These are phyloP conservation scores for Uloborus plumipes DNA, from an alignment of 2,888 invertebrate genomes.

Conservation along the genomic window DNA sequence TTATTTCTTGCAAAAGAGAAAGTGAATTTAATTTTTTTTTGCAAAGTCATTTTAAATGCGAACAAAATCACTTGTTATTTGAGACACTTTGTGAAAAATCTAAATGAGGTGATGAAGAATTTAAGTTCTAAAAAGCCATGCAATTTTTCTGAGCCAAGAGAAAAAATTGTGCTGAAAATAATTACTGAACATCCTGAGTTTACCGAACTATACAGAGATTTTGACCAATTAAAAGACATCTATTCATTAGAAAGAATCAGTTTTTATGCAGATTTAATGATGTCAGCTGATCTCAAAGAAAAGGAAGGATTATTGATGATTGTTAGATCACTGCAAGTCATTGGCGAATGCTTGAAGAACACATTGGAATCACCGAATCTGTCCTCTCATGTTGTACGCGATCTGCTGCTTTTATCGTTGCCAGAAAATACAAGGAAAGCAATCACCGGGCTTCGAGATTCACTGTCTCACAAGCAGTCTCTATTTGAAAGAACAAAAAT, in stretches of 20 bases:
- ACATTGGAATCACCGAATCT: conserved; percentile 23
- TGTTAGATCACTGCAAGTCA: conserved; percentile 22
- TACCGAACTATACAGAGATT: conserved; percentile 19
- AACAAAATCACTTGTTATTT: conserved; percentile 4
- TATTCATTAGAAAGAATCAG: conserved; percentile 23
- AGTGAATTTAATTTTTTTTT: conserved; percentile 2
- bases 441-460: conserved; percentile 11
- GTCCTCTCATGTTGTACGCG: not conserved
- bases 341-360: conserved; percentile 27
- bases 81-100: conserved; percentile 1
- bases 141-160: not conserved
- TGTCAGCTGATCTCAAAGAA: not conserved
- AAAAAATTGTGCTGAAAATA: not conserved
- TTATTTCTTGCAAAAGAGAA: not conserved
- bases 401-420: conserved; percentile 10
- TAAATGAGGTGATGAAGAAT: not conserved
- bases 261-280: not conserved
- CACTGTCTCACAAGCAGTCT: conserved; percentile 10
- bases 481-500: conserved; percentile 9
- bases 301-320: conserved; percentile 5
- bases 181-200: not conserved
- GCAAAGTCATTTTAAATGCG: conserved; percentile 4
- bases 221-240: conserved; percentile 11
- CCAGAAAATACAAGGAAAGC: conserved; percentile 2
- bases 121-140: not conserved